phyloP scores from a whole-genome alignment of 2,888 invertebrate genomes.

The Elegia similella region DNA sequence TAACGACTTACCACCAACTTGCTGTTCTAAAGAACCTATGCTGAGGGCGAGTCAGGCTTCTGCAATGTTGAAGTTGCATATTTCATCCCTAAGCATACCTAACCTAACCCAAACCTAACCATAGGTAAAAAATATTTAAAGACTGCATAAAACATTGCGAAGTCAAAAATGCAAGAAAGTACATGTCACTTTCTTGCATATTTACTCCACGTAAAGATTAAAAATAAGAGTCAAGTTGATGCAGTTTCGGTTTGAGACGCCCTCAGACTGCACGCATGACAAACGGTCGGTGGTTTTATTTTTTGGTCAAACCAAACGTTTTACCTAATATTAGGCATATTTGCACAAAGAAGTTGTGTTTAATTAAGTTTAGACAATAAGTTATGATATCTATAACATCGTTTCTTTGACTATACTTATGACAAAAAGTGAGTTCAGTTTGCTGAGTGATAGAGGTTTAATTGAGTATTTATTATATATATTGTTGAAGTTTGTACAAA shows the following conservation, averaged over 20 bases:
- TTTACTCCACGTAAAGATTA: neutral
- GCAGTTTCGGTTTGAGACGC: conserved; percentile 4
- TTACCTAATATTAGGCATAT: conserved; percentile 79
- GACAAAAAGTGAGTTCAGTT: conserved; percentile 82
- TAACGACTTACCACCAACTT: conserved; percentile 6
- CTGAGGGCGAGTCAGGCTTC: conserved; percentile 8
- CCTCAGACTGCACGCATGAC: conserved; percentile 15
- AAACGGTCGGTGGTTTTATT: conserved; percentile 28
- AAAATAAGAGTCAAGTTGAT: neutral
- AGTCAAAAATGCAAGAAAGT: neutral
- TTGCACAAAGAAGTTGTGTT: conserved; percentile 83
- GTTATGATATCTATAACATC: conserved; percentile 77
- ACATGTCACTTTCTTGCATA: no score
- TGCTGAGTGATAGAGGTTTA: conserved; percentile 82
- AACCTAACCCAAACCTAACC: neutral
- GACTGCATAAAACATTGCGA: no score
- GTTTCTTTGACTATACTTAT: conserved; percentile 76
- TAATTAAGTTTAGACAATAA: conserved; percentile 83
- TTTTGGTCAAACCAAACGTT: conserved; percentile 78
- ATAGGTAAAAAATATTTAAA: neutral
- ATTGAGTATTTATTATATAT: conserved; percentile 83
- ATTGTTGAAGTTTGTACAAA: conserved; percentile 84
- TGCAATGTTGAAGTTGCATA: neutral
- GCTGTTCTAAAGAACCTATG: conserved; percentile 12
- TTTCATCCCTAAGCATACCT: neutral